Base-by-base conservation (phyloP, 2,888 invertebrate genomes). In the Drosophila niveifrons region DNA sequence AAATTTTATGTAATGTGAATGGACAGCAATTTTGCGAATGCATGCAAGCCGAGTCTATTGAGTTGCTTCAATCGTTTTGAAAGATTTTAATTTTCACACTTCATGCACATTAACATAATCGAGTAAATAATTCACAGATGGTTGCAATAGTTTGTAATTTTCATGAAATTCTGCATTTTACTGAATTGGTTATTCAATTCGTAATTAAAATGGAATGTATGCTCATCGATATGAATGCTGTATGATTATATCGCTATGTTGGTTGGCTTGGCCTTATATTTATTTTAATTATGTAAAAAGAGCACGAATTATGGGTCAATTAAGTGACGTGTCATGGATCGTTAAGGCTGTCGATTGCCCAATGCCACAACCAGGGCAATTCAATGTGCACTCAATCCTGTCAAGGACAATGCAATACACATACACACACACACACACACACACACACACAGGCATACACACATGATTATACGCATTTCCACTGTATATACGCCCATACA, bases 271-370 rank as follows among this genome's bases (percentile, higher is more conserved):
- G 28, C 43, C 23, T 52, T 41, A 11, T 31, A 64, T 71, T 72
- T 74, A 66, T 66, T 82, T 76, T 66, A 83, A 83, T 68, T 68
- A 71, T 88, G 70, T 66, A 68, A 72, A 77, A 63, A 61, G 66
- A 66, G 68, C 65, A 69, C 58, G 68, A 70, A 78, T 88, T 73
- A 58, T 88, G 75, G 83, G 88, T 88, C 83, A 83, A 86, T 80
- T 82, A 67, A 72, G 57, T 58, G 15, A 47, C 41, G 53, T n/a
- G 31, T 43, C 36, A 62, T 39, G 62, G 51, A 53, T 47, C 47
- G 65, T 65, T 65, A 56, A 39, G 39, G 65, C 29, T 61, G 61
- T 72, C 70, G 63, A 69, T 74, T 75, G 52, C 59, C 68, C 68
- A 80, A 47, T 59, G 71, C 69, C 36, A 13, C 48, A 56, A 36